A percentile compares a stretch with the other conserved stretches of the same genome.
These are phyloP conservation scores for Anas georgica DNA, from an alignment of 2,797 vertebrate genomes.

Conservation along the genomic window DNA sequence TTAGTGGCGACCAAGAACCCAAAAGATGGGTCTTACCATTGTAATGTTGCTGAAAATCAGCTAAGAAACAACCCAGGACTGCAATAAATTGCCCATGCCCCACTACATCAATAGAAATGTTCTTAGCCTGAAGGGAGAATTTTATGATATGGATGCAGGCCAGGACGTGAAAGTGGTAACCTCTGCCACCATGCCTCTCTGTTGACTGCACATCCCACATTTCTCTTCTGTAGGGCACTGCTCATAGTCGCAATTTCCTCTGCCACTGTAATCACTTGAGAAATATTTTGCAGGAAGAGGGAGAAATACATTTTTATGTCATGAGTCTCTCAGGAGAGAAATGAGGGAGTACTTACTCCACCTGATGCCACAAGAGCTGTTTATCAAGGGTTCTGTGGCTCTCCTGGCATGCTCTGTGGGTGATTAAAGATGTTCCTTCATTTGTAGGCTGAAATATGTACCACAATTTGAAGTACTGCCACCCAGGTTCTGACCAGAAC, in stretches of 20 bases:
- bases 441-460: neutral
- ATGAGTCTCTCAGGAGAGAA: neutral
- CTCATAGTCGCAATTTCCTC: neutral
- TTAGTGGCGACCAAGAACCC: neutral
- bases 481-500: constrained; percentile 5
- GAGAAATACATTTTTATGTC: neutral
- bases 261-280: neutral
- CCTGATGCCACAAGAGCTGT: neutral
- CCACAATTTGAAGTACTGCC: neutral
- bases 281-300: neutral
- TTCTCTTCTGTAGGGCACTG: neutral
- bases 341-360: neutral
- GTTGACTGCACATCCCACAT: neutral
- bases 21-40: neutral
- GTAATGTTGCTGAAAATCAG: fast-evolving
- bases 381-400: neutral
- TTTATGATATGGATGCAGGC: neutral
- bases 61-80: neutral
- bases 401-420: fast-evolving
- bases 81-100: neutral
- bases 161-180: neutral
- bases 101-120: neutral
- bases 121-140: neutral
- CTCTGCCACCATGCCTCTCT: neutral
- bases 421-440: neutral